Conservation (phyloP, 2,797 vertebrate genomes). For the Hybognathus amarus region DNA sequence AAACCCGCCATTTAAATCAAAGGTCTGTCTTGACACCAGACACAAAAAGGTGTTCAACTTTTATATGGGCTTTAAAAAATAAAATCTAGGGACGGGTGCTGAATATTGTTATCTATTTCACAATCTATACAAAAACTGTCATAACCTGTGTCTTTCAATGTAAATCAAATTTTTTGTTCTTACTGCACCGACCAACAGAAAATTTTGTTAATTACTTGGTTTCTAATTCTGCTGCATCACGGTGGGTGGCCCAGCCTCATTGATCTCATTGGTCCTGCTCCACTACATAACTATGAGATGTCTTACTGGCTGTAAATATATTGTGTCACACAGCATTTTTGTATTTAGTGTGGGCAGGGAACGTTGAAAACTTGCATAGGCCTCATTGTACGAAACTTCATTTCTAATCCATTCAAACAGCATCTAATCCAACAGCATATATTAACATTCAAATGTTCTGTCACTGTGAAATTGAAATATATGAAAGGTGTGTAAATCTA, state of each 20-base stretch:
- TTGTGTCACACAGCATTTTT: background rate
- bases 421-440: constrained; percentile 4
- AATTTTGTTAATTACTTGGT: background rate
- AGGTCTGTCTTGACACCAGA: background rate
- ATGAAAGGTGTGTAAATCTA: background rate
- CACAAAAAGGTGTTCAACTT: background rate
- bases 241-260: background rate
- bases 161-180: background rate
- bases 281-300: background rate
- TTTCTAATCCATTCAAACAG: background rate
- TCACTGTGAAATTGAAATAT: background rate
- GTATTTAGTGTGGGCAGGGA: background rate
- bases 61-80: background rate
- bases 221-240: background rate
- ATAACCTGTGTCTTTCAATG: background rate
- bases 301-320: background rate
- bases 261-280: background rate
- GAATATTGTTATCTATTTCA: background rate
- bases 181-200: background rate
- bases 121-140: background rate
- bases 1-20: no score
- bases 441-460: background rate
- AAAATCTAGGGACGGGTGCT: background rate
- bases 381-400: background rate
- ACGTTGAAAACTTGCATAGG: background rate